Evolutionary conservation across 2,888 invertebrate genomes (phyloP).

Genomic region (Lumbricus terrestris): DNA sequence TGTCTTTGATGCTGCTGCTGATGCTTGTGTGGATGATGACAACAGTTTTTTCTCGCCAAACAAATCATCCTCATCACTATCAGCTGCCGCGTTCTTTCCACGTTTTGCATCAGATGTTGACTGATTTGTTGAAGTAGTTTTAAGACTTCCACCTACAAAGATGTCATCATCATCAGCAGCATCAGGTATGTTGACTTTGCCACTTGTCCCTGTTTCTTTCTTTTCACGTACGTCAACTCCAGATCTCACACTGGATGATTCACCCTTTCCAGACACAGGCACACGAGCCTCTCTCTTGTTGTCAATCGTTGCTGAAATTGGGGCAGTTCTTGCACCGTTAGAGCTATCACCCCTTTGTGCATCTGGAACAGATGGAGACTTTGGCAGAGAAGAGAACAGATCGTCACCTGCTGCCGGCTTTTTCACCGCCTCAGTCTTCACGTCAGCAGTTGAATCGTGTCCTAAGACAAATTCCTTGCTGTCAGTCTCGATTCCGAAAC

Average conservation of each 20-base stretch:
- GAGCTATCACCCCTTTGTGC: no score
- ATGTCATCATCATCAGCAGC: slow-evolving; percentile 7
- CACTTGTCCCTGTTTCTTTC: not conserved
- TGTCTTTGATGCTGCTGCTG: slow-evolving; percentile 9
- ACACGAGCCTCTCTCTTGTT: not conserved
- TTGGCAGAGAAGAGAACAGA: no score
- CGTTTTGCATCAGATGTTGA: not conserved
- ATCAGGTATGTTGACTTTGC: not conserved
- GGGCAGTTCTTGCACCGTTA: not conserved
- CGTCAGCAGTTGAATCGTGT: not conserved
- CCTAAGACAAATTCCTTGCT: not conserved
- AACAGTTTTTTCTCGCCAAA: slow-evolving; percentile 20
- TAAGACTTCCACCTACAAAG: not conserved
- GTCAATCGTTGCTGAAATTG: not conserved
- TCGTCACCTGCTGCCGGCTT: no score
- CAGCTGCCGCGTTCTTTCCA: not conserved
- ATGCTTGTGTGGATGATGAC: slow-evolving; percentile 5
- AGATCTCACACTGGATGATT: not conserved
- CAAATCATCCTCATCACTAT: slow-evolving; percentile 9
- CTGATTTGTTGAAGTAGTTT: not conserved
- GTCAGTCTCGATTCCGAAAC: not conserved
- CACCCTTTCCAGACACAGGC: not conserved
- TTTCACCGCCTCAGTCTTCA: not conserved
- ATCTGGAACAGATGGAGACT: no score
- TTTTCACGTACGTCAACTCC: not conserved